phyloP scores from a whole-genome alignment of 2,888 invertebrate species.

The Bellardia bayeri region DNA sequence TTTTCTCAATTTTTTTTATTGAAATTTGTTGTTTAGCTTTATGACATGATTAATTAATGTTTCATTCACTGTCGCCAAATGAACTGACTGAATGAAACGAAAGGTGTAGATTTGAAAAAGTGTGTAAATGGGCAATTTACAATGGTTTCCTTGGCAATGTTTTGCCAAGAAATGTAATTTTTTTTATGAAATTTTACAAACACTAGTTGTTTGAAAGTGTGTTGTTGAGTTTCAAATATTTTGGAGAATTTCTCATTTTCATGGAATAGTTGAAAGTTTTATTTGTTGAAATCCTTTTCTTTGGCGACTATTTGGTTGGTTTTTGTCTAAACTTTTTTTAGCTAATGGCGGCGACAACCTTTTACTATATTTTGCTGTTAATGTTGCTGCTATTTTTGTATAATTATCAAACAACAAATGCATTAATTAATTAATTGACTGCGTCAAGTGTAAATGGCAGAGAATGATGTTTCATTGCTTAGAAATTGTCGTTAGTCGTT shows the following conservation, averaged over 20 bases:
- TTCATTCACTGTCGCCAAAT: conserved; percentile 23
- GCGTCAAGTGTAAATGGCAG: conserved; percentile 72
- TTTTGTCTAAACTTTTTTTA: no score
- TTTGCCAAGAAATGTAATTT: background rate
- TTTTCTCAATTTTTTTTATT: conserved; percentile 16
- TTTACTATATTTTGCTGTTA: background rate
- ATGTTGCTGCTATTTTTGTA: background rate
- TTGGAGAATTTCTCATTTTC: no score
- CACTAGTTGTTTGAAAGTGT: no score
- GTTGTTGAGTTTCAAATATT: no score
- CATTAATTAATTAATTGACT: conserved; percentile 73
- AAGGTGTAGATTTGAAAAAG: background rate
- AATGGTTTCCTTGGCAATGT: background rate
- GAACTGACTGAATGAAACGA: background rate
- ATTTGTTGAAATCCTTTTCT: no score
- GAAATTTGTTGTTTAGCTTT: conserved; percentile 25
- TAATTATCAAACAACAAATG: conserved; percentile 13
- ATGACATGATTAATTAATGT: conserved; percentile 47
- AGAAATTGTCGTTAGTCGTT: conserved; percentile 40
- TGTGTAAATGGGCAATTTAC: conserved; percentile 18
- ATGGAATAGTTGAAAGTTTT: no score
- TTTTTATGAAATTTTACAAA: background rate
- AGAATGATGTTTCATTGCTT: conserved; percentile 71
- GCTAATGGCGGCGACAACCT: background rate
- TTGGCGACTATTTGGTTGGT: no score